phyloP scores from a whole-genome alignment of 2,888 invertebrate species.

The Aphodius granarius region DNA sequence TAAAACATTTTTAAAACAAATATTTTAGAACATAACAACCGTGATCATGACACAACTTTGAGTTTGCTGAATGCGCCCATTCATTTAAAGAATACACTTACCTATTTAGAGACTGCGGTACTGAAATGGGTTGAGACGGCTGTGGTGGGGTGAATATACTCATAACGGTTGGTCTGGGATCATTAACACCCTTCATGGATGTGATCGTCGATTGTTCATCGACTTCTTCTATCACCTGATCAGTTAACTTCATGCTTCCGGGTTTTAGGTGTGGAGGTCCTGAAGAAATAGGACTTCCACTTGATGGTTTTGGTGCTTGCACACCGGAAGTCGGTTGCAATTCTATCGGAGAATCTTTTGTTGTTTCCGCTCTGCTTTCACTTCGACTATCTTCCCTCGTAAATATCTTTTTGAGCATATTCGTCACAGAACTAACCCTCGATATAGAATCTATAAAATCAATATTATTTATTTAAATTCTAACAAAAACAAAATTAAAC shows the following conservation, averaged over 20 bases:
- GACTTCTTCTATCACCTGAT: constrained; percentile 74
- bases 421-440: constrained; percentile 76
- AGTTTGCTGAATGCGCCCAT: not conserved
- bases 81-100: not conserved
- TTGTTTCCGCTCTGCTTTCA: constrained; percentile 50
- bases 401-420: constrained; percentile 74
- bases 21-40: not conserved
- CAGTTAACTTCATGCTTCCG: constrained; percentile 62
- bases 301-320: constrained; percentile 43
- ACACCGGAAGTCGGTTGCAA: constrained; percentile 21
- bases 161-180: constrained; percentile 64
- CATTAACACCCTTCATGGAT: constrained; percentile 63
- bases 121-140: constrained; percentile 52
- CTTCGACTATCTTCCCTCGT: constrained; percentile 70
- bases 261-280: constrained; percentile 26
- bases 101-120: constrained; percentile 52
- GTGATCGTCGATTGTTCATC: constrained; percentile 83
- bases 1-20: too few relatives aligned
- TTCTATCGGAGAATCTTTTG: constrained; percentile 37
- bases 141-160: constrained; percentile 60
- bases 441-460: constrained; percentile 60
- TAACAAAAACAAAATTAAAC: not conserved
- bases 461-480: too few relatives aligned
- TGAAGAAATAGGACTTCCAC: constrained; percentile 24
- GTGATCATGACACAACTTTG: not conserved